A percentile compares a stretch with the other conserved stretches of the same genome.
These are phyloP conservation scores for Amphilophus citrinellus DNA, from an alignment of 2,113 vertebrate species.

Conservation along the genomic window DNA sequence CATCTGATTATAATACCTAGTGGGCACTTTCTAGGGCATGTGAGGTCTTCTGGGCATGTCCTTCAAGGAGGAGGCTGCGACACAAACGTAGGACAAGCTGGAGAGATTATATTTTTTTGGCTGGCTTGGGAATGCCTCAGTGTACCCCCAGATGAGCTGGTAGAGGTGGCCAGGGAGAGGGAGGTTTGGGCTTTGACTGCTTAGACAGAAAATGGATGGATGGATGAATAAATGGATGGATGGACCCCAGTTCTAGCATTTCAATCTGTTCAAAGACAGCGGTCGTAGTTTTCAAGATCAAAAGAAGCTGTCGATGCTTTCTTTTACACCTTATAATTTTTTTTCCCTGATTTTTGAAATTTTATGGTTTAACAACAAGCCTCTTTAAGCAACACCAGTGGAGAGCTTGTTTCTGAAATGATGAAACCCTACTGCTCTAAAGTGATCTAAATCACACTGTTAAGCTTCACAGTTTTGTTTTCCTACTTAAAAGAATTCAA, in stretches of 20 bases:
- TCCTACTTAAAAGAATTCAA: background rate
- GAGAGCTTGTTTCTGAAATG: background rate
- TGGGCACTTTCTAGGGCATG: background rate
- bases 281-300: background rate
- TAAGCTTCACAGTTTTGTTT: slow-evolving; percentile 6
- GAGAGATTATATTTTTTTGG: background rate
- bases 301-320: background rate
- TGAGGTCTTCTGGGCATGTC: background rate
- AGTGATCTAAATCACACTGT: slow-evolving; percentile 9
- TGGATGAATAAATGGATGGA: background rate
- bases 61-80: no score
- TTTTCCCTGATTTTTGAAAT: background rate
- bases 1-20: background rate
- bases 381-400: background rate
- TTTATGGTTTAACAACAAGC: background rate
- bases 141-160: background rate
- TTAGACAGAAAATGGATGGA: background rate
- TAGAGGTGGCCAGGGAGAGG: background rate
- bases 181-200: background rate
- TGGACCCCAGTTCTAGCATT: background rate
- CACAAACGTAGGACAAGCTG: no score
- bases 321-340: background rate
- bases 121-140: background rate
- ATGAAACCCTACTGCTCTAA: background rate
- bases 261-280: background rate